These are phyloP conservation scores for Prenolepis imparis DNA, from an alignment of 2,888 invertebrate species.

Conservation along the genomic window DNA sequence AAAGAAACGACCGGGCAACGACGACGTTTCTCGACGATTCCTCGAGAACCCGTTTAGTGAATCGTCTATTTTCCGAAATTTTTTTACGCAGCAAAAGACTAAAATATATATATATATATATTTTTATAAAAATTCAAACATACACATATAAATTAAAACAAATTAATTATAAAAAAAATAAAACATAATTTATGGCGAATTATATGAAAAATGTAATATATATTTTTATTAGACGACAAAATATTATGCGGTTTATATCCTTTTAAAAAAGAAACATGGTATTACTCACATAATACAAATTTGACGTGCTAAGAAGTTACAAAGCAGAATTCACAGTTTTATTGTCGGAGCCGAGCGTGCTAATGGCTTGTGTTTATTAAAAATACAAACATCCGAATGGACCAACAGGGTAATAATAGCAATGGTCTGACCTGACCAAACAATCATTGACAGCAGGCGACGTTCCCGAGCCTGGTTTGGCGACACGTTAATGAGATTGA, in stretches of 20 bases:
- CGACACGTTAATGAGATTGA: conserved; percentile 85
- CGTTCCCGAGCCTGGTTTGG: conserved; percentile 74
- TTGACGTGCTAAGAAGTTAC: conserved; percentile 41
- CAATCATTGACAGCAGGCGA: conserved; percentile 64
- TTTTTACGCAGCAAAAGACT: no score
- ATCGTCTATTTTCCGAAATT: not conserved
- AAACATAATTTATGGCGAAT: not conserved
- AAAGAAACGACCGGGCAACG: conserved; percentile 19
- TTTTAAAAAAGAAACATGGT: not conserved
- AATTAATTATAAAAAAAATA: not conserved
- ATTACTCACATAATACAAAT: conserved; percentile 29
- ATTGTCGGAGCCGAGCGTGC: conserved; percentile 1
- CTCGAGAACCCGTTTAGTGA: not conserved
- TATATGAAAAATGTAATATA: not conserved
- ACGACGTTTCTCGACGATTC: conserved; percentile 23
- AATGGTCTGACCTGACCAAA: conserved; percentile 47
- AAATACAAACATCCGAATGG: conserved; percentile 35
- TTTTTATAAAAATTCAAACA: not conserved
- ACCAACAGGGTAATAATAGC: conserved; percentile 25
- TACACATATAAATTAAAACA: not conserved
- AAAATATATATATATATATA: no score
- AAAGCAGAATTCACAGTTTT: not conserved
- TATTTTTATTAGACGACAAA: not conserved
- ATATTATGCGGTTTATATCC: not conserved
- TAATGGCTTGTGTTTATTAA: conserved; percentile 35